Evolutionary conservation across 2,113 vertebrate genomes (phyloP).

Genomic region (Ifrita kowaldi): DNA sequence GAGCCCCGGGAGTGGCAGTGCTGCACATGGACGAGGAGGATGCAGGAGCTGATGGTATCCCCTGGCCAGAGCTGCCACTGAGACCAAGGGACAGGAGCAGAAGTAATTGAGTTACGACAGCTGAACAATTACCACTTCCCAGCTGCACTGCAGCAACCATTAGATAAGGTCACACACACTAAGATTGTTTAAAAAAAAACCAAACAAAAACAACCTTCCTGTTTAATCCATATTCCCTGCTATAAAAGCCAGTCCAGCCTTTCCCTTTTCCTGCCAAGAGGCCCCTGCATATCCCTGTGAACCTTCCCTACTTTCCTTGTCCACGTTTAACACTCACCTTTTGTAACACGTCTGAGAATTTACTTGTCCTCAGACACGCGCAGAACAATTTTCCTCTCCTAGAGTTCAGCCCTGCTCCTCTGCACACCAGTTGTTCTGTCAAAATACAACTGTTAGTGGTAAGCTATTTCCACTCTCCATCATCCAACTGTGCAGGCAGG

Average conservation of each 20-base stretch:
- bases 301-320: not conserved
- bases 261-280: not conserved
- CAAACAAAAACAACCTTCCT: not conserved
- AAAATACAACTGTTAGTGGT: not conserved
- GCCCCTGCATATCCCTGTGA: not conserved
- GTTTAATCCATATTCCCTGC: not conserved
- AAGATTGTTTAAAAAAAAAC: not conserved
- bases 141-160: not conserved
- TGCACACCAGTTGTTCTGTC: not conserved
- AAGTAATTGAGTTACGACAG: not conserved
- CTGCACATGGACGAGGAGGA: fast-evolving
- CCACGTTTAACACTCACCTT: not conserved
- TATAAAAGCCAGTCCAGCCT: not conserved
- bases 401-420: not conserved
- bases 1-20: fast-evolving
- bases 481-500: not conserved
- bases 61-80: not conserved
- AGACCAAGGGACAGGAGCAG: not conserved
- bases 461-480: not conserved
- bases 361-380: not conserved
- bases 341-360: not conserved
- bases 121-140: not conserved
- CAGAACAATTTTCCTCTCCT: not conserved
- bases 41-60: not conserved
- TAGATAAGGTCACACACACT: not conserved